phyloP scores from a whole-genome alignment of 2,113 vertebrate species.

The Alligator sinensis region DNA sequence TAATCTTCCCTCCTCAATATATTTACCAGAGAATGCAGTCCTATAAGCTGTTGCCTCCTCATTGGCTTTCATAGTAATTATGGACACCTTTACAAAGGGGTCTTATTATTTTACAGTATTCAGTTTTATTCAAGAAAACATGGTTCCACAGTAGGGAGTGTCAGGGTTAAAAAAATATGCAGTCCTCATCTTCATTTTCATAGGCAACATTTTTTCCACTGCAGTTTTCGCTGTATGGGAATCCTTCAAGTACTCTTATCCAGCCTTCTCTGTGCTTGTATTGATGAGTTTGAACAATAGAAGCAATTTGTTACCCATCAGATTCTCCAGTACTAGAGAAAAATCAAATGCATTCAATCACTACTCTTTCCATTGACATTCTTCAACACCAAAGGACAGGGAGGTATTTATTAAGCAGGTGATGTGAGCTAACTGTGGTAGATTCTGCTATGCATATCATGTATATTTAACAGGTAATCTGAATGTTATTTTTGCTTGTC shows the following conservation, averaged over 20 bases:
- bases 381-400: conserved; percentile 58
- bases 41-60: background rate
- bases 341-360: conserved; percentile 60
- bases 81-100: background rate
- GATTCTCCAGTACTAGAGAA: conserved; percentile 39
- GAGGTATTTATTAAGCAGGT: background rate
- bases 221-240: conserved; percentile 51
- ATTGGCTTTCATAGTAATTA: conserved; percentile 3
- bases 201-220: background rate
- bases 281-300: conserved; percentile 54
- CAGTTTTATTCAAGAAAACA: background rate
- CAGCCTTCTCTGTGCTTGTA: conserved; percentile 53
- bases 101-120: background rate
- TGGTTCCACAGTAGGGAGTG: too few relatives aligned
- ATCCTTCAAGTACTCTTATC: conserved; percentile 53
- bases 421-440: background rate
- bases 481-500: conserved; percentile 3
- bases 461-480: conserved; percentile 18
- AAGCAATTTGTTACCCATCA: conserved; percentile 36
- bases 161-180: background rate
- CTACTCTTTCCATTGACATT: conserved; percentile 28
- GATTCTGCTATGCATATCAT: background rate
- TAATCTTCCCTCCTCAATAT: background rate
- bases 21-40: background rate
- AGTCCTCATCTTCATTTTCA: conserved; percentile 49